A percentile compares a stretch with the other conserved stretches of the same genome.
Evolutionary conservation across 2,888 invertebrate genomes (phyloP).

Genomic region (Amblyjoppa fuscipennis): DNA sequence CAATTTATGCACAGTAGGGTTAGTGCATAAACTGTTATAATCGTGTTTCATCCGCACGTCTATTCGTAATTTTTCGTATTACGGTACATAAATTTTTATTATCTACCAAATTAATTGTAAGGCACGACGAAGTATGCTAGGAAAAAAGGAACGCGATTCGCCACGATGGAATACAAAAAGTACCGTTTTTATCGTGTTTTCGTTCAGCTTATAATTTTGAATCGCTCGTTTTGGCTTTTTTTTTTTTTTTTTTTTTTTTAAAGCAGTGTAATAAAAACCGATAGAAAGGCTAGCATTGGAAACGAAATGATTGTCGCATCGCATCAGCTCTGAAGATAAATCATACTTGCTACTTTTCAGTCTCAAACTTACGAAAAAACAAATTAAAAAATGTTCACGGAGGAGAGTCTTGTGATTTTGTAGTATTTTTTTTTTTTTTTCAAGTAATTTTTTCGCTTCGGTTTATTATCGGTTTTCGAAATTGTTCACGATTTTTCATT

Average conservation of each 20-base stretch:
- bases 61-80: not conserved
- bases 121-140: not conserved
- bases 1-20: slow-evolving; percentile 13
- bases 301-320: not conserved
- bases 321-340: not conserved
- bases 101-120: not conserved
- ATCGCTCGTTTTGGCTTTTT: not conserved
- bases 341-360: not conserved
- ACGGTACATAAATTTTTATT: not conserved
- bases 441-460: not conserved
- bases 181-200: not conserved
- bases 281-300: not conserved
- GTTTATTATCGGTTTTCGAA: not conserved
- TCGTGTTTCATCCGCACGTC: not conserved
- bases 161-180: not conserved
- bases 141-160: not conserved
- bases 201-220: not conserved
- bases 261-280: not conserved
- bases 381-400: too few relatives aligned
- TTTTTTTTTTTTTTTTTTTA: not conserved
- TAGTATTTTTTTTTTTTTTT: not conserved
- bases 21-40: slow-evolving; percentile 7
- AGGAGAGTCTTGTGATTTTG: not conserved
- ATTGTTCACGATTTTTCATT: not conserved
- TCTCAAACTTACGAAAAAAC: not conserved